Evolutionary conservation across 2,888 invertebrate genomes (phyloP), one percentile per base, ranked within the genome.

Genomic region (Dryobota labecula): DNA sequence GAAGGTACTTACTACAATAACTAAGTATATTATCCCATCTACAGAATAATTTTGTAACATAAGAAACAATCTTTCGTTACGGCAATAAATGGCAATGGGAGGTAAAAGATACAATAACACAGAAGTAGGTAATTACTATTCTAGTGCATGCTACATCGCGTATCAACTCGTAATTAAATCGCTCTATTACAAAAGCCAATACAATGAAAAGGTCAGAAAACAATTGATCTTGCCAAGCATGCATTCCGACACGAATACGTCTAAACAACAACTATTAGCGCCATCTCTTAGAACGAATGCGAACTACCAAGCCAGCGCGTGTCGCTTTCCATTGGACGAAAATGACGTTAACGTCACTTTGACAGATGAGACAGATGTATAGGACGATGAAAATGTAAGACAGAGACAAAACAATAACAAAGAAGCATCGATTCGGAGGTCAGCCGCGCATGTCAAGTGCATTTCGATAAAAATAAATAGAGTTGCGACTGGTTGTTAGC

Each of bases 351-450:
- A 82, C 86, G 90, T 91, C 90, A 90, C 87, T 81, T 89, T 87
- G 86, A 82, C 75, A 80, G 80, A 18, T 77, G 92, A 90, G 87
- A 92, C 45, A 76, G 86, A 83, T 5, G 73, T 41, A 62, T 49
- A 11, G 24, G 0, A 6, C n/a, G 2, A 5, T 13, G 8, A 1
- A 0, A 41, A 82, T 57, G 92, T 82, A 84, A 38, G 89, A 94
- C 65, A 43, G 91, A 87, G 92, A 94, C 56, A 86, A 86, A 93
- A 93, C 92, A 95, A 94, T 87, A 96, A 95, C 95, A 95, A 93
- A 92, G 87, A 72, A 84, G 89, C 94, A 96, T 96, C 95, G 95
- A 96, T 96, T 95, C 91, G 90, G 91, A 92, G 93, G 92, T 93
- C 92, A 92, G 85, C 87, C 89, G 92, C 93, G 95, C 95, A 95